Percentiles rank a stretch among this genome's conserved stretches.
phyloP scores from a whole-genome alignment of 2,113 vertebrate species.

The Menidia beryllina region DNA sequence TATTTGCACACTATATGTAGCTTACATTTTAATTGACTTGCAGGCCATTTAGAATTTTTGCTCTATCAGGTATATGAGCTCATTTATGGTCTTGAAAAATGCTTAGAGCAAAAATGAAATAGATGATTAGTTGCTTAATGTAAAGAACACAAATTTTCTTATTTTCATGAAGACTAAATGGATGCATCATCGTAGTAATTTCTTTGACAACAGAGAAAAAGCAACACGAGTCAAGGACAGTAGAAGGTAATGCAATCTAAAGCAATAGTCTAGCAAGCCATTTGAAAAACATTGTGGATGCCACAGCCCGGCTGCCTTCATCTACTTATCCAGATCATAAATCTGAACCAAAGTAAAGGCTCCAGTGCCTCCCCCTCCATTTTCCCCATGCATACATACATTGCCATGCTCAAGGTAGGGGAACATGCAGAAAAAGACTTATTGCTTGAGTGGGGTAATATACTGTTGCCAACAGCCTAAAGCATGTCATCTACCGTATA shows the following conservation, averaged over 20 bases:
- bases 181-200: neutral
- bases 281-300: constrained; percentile 8
- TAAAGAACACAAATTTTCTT: too few relatives aligned
- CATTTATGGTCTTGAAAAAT: neutral
- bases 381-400: constrained; percentile 15
- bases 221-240: neutral
- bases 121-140: neutral
- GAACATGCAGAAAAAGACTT: constrained; percentile 44
- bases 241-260: too few relatives aligned
- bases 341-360: constrained; percentile 10
- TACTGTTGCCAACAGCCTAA: constrained; percentile 41
- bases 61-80: too few relatives aligned
- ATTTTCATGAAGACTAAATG: neutral
- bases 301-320: constrained; percentile 36
- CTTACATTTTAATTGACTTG: too few relatives aligned
- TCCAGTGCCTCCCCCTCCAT: too few relatives aligned
- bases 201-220: neutral
- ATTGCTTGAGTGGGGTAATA: constrained; percentile 55
- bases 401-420: constrained; percentile 48
- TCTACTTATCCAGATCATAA: constrained; percentile 47
- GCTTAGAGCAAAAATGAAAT: neutral
- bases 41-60: too few relatives aligned
- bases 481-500: constrained; percentile 69
- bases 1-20: too few relatives aligned
- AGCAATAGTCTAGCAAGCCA: too few relatives aligned